Evolutionary conservation across 2,888 invertebrate species (phyloP).

Genomic region (Nymphalis c-album): DNA sequence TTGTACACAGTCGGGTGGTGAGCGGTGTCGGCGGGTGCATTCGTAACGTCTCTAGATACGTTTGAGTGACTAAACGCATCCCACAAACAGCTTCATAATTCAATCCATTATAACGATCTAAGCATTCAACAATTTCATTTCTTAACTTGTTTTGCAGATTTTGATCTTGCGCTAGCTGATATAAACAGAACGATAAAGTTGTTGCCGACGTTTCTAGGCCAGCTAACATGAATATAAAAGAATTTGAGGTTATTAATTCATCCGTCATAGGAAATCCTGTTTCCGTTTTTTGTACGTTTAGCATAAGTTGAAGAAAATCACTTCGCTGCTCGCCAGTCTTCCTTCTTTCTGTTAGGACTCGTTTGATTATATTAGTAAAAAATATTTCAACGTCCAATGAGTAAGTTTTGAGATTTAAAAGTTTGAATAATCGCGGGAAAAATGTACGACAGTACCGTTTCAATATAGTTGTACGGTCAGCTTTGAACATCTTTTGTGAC

Average conservation of each 20-base stretch:
- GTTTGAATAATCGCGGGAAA: constrained; percentile 68
- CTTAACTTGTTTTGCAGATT: constrained; percentile 64
- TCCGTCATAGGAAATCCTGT: constrained; percentile 68
- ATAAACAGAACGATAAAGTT: constrained; percentile 72
- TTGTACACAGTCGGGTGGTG: constrained; percentile 69
- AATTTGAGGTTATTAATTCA: constrained; percentile 74
- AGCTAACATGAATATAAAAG: constrained; percentile 78
- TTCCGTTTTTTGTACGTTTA: constrained; percentile 69
- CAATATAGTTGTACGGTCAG: constrained; percentile 60
- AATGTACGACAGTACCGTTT: constrained; percentile 73
- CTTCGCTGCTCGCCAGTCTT: constrained; percentile 58
- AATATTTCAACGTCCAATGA: constrained; percentile 68
- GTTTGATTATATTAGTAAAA: constrained; percentile 66
- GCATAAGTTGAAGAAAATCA: constrained; percentile 75
- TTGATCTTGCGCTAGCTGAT: constrained; percentile 67
- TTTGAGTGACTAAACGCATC: constrained; percentile 63
- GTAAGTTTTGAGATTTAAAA: constrained; percentile 70
- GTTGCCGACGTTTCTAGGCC: constrained; percentile 73
- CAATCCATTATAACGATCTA: constrained; percentile 56
- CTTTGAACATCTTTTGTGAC: constrained; percentile 74
- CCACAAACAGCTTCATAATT: constrained; percentile 68
- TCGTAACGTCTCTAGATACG: constrained; percentile 65
- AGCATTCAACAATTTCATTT: constrained; percentile 61
- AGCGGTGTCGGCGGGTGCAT: constrained; percentile 73
- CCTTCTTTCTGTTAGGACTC: constrained; percentile 68